A percentile compares a stretch with the other conserved stretches of the same genome.
These are phyloP conservation scores for Cerastis rubricosa DNA, from an alignment of 2,888 invertebrate species.

Conservation along the genomic window DNA sequence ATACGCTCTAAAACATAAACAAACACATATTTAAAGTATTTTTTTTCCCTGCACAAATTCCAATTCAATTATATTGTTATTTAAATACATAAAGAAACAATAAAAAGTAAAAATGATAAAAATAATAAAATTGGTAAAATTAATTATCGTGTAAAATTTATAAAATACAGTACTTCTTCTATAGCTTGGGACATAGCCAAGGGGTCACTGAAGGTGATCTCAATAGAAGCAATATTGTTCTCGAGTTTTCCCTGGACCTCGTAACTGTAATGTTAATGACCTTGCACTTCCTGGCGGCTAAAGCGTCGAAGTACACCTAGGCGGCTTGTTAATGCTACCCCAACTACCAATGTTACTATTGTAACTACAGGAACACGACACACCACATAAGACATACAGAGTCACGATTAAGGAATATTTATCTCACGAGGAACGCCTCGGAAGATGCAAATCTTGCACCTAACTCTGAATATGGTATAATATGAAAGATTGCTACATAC, in stretches of 20 bases:
- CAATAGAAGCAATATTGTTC: slow-evolving; percentile 81
- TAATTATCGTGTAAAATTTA: too few relatives aligned
- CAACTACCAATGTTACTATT: slow-evolving; percentile 77
- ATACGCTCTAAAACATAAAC: too few relatives aligned
- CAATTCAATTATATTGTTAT: too few relatives aligned
- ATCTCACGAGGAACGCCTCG: slow-evolving; percentile 73
- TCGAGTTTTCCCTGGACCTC: slow-evolving; percentile 80
- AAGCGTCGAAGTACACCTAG: slow-evolving; percentile 75
- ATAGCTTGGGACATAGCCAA: slow-evolving; percentile 64
- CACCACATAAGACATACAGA: slow-evolving; percentile 82
- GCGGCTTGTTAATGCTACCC: slow-evolving; percentile 82
- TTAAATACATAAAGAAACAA: too few relatives aligned
- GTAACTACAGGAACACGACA: slow-evolving; percentile 82
- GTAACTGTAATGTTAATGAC: slow-evolving; percentile 88
- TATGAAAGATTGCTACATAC: slow-evolving; percentile 75
- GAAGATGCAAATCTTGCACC: slow-evolving; percentile 50
- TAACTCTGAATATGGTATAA: slow-evolving; percentile 51
- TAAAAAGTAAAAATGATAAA: too few relatives aligned
- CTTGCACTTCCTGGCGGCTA: slow-evolving; percentile 82
- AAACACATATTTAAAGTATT: too few relatives aligned
- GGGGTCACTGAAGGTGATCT: slow-evolving; percentile 76
- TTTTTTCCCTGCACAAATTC: too few relatives aligned
- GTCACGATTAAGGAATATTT: slow-evolving; percentile 85
- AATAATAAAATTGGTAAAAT: too few relatives aligned
- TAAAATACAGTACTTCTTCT: too few relatives aligned